Conservation (phyloP, 2,113 vertebrate species). For the Scartelaos histophorus region DNA sequence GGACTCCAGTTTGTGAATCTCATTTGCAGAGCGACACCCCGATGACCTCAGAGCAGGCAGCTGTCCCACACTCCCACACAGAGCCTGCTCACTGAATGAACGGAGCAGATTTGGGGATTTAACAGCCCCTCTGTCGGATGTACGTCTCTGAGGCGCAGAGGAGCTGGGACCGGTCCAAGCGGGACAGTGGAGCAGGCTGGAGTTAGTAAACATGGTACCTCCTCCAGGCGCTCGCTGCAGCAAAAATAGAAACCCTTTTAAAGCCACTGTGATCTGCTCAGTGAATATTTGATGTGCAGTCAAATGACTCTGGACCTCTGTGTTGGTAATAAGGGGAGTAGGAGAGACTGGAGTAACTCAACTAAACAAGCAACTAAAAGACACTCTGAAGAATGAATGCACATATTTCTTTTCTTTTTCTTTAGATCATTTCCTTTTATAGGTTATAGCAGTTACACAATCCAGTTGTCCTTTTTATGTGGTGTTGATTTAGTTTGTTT, state of each 20-base stretch:
- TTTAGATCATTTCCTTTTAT: too few relatives aligned
- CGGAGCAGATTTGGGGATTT: constrained; percentile 46
- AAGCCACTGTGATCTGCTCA: constrained; percentile 18
- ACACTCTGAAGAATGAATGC: too few relatives aligned
- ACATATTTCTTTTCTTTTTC: too few relatives aligned
- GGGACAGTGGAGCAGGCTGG: constrained; percentile 36
- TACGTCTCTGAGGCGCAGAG: constrained; percentile 16
- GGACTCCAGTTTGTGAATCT: constrained; percentile 6
- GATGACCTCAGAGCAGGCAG: constrained; percentile 45
- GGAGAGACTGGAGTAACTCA: background rate
- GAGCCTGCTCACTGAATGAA: constrained; percentile 56
- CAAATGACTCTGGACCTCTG: background rate
- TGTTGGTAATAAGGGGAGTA: background rate
- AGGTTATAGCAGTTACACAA: too few relatives aligned
- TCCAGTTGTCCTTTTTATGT: too few relatives aligned
- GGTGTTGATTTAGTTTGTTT: too few relatives aligned
- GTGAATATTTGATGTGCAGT: constrained; percentile 9
- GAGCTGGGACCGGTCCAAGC: constrained; percentile 36
- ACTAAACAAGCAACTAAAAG: too few relatives aligned
- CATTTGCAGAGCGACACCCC: constrained; percentile 40
- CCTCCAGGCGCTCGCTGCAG: constrained; percentile 24
- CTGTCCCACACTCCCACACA: constrained; percentile 54
- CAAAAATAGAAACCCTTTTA: constrained; percentile 41
- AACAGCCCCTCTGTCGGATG: constrained; percentile 31
- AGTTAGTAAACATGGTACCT: constrained; percentile 44